Evolutionary conservation across 2,888 invertebrate species (phyloP).

Genomic region (Tachystola acroxantha): DNA sequence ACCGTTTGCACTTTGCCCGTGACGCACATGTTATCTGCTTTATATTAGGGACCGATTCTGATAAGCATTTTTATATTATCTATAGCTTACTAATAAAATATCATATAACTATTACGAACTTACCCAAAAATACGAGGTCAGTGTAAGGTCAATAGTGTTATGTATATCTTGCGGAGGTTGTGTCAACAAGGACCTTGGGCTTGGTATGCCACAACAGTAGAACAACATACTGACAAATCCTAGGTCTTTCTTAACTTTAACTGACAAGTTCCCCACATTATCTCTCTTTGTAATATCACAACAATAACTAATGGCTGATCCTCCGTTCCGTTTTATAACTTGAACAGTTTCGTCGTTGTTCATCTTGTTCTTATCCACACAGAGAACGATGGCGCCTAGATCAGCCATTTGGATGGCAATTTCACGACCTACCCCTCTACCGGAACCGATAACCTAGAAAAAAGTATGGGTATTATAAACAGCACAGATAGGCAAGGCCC

Average conservation of each 20-base stretch:
- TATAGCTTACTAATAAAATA: too few species aligned
- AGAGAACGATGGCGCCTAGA: constrained; percentile 78
- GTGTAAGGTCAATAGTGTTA: constrained; percentile 75
- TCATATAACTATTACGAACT: constrained; percentile 15
- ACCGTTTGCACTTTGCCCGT: too few species aligned
- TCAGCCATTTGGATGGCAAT: constrained; percentile 78
- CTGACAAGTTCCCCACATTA: constrained; percentile 63
- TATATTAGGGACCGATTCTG: too few species aligned
- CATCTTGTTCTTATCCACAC: constrained; percentile 80
- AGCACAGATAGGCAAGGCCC: too few species aligned
- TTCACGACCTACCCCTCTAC: constrained; percentile 82
- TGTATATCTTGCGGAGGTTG: constrained; percentile 73
- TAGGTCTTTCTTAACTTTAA: constrained; percentile 65
- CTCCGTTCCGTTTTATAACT: constrained; percentile 60
- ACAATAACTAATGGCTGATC: constrained; percentile 65
- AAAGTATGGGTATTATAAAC: too few species aligned
- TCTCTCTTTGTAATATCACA: constrained; percentile 78
- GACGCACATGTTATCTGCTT: too few species aligned
- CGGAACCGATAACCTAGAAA: constrained; percentile 82
- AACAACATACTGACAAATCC: constrained; percentile 80
- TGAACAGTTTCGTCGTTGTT: constrained; percentile 71
- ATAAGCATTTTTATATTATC: too few species aligned
- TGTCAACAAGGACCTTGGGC: constrained; percentile 72
- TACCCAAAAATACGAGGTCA: constrained; percentile 82
- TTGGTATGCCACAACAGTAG: constrained; percentile 81